Evolutionary conservation across 2,113 vertebrate genomes (phyloP).

Genomic region (Regulus satrapa): DNA sequence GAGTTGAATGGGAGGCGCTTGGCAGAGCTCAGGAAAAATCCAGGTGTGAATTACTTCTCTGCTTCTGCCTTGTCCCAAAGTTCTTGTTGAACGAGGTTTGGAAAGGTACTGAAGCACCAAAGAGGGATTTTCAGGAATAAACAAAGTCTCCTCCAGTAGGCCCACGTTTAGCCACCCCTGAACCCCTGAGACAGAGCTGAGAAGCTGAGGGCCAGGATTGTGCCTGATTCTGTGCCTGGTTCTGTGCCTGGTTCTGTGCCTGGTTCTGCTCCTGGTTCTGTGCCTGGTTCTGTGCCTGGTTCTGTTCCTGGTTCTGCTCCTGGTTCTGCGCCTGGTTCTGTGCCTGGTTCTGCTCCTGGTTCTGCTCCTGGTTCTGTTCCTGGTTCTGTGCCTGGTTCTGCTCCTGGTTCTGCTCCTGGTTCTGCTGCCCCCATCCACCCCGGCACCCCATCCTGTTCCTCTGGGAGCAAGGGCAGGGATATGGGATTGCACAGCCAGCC

Average conservation of each 20-base stretch:
- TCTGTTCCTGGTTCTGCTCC: background rate
- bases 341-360: no score
- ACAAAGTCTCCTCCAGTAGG: fast-evolving
- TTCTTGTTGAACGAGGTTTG: background rate
- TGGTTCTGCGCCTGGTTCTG: no score
- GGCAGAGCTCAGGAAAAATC: background rate
- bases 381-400: background rate
- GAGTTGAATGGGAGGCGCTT: background rate
- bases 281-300: background rate
- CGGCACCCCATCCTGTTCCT: background rate
- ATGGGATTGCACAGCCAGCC: background rate
- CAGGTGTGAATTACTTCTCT: background rate
- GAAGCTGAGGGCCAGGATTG: background rate
- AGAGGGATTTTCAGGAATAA: background rate
- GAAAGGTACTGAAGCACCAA: background rate
- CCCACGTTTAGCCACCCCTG: fast-evolving
- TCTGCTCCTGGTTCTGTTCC: background rate
- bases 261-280: background rate
- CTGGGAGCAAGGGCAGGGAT: background rate
- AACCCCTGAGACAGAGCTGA: background rate
- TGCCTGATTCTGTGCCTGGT: background rate
- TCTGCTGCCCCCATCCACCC: background rate
- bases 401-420: no score
- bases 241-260: background rate
- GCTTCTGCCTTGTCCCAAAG: background rate